Evolutionary conservation across 2,113 vertebrate genomes (phyloP), one percentile per base, ranked within the genome.

Genomic region (Bagarius yarrelli): DNA sequence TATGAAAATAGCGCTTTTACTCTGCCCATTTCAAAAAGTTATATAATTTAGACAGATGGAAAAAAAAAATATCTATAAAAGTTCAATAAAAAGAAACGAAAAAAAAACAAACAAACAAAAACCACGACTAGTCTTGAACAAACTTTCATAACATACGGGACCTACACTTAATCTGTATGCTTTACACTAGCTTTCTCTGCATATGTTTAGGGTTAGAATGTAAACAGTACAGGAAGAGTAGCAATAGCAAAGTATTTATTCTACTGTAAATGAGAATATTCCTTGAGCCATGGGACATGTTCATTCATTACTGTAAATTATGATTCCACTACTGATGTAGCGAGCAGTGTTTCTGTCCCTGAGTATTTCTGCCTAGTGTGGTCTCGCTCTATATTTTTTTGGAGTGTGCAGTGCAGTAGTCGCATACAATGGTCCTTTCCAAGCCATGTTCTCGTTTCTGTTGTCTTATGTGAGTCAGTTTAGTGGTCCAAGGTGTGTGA

Each of bases 171-270:
- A 95, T 96, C 95, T 93, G 93, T 97, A 95, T 92, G 96, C 97
- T 99, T 98, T 95, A 96, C 96, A 97, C 96, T 95, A 94, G 96
- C 96, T 98, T 92, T 95, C 82, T 95, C 94, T 92, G 96, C 97
- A 95, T 96, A 93, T 94, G 94, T 94, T 83, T 93, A 96, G 95
- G 94, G 92, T 96, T 98, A 98, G 96, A 96, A 96, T 97, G 96
- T 98, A 96, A 96, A 96, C 18, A 78, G 94, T 92, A 90, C 90
- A 90, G 89, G 88, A 95, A 94, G 94, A 96, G 95, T 98, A 98
- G 96, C 96, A 97, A 97, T 98, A 98, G 96, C 86, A 94, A 93
- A 95, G 92, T 98, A 99, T 99, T 98, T 98, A 98, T 98, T 99
- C 96, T 97, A 96, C 95, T 98, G 96, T 97, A 98, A 95, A 97